A percentile compares a stretch with the other conserved stretches of the same genome.
These are phyloP conservation scores for Cyphomyrus discorhynchus DNA, from an alignment of 2,113 vertebrate genomes.

Conservation along the genomic window DNA sequence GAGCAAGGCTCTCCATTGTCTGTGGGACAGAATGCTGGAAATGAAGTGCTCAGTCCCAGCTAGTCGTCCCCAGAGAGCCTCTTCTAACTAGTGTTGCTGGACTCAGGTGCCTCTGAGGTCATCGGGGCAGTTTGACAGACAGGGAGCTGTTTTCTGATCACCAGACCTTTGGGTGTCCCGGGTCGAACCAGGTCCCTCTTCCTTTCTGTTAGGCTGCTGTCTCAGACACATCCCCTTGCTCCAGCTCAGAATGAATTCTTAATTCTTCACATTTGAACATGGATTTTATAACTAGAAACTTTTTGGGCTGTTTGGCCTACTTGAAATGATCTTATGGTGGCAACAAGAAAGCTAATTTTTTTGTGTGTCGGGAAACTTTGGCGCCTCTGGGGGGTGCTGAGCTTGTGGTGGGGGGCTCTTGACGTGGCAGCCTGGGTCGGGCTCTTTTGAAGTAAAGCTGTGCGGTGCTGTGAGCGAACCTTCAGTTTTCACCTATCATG, in stretches of 20 bases:
- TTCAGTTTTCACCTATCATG: neutral
- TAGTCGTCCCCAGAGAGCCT: neutral
- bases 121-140: neutral
- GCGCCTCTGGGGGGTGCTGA: neutral
- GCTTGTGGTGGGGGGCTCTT: neutral
- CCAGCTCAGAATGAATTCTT: neutral
- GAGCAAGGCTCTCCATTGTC: neutral
- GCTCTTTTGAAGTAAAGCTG: neutral
- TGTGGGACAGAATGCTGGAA: neutral
- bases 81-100: neutral
- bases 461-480: neutral
- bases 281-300: neutral
- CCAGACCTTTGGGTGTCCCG: neutral
- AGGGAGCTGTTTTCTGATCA: neutral
- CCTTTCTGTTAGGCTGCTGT: neutral
- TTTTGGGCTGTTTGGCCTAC: neutral
- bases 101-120: neutral
- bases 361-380: neutral
- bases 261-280: neutral
- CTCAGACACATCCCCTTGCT: neutral
- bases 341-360: neutral
- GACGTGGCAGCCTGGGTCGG: neutral
- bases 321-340: neutral
- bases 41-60: neutral
- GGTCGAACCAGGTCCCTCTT: neutral